Base-by-base conservation (phyloP, 1,140 invertebrate species). In the Bombus confusus region DNA sequence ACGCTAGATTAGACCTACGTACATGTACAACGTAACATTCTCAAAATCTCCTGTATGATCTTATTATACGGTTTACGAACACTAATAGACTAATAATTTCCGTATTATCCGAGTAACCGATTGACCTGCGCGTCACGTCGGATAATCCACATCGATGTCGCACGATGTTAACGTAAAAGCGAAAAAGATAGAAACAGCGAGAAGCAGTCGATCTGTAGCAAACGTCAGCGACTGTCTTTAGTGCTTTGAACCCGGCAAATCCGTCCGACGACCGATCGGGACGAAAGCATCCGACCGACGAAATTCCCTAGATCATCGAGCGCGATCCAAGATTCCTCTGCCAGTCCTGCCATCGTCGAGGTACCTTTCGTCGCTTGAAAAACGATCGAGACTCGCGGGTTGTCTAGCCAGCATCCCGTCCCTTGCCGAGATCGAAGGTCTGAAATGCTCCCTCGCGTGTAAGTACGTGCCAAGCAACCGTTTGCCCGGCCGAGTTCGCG, bases 381-480 rank as follows among this genome's bases (percentile, higher is more conserved):
- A 47, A 47, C n/a, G 72, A 74, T 52, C 66, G 62, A 41, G 59
- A 64, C 31, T 43, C 39, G 57, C 37, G 77, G 41, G 5, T 52
- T 10, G 39, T 72, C 39, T 47, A 31, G 31, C n/a, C 34, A 80
- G 28, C 31, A 71, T 41, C 43, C 31, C 41, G 22, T 47, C 25
- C 25, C 22, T 37, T 22, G 5, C 25, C 37, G 12, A 4, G 28
- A 41, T 83, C 41, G 62, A 69, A 57, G 59, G 64, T 69, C 10
- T 43, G 62, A 78, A 77, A 68, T 39, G 74, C 10, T 31, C 73
- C 73, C 73, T 10, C 6, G 62, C 34, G 73, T 47, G 31, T 28
- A 62, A n/a, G 37, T 81, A 81, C 80, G 80, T 74, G 80, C 62
- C 73, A 68, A 83, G 41, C 81, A 31, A 73, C 28, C 31, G 81